These are phyloP conservation scores for Phalacrocorax brasilianus DNA, from an alignment of 2,113 vertebrate genomes.

Conservation along the genomic window DNA sequence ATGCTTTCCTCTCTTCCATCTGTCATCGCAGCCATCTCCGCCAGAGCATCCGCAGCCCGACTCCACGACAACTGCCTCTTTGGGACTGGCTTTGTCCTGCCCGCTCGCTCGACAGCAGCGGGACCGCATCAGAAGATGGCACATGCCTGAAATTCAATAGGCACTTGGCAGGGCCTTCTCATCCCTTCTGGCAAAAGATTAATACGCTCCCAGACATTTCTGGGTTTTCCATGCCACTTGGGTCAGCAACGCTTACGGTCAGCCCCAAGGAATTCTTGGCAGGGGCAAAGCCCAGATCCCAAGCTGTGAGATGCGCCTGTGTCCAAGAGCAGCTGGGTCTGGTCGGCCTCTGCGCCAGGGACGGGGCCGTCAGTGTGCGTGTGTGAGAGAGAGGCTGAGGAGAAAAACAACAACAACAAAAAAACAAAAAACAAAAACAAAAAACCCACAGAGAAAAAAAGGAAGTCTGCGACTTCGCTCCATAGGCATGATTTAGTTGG, in stretches of 20 bases:
- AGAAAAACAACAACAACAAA: not conserved
- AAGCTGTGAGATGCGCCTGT: not conserved
- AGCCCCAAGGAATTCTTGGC: slow-evolving; percentile 37
- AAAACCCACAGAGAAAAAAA: too few relatives aligned
- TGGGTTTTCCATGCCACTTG: not conserved
- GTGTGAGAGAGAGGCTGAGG: not conserved
- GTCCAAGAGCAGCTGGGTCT: slow-evolving; percentile 27
- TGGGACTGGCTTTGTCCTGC: not conserved
- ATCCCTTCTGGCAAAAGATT: not conserved
- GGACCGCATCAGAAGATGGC: not conserved
- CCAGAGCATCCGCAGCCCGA: not conserved
- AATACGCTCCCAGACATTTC: not conserved
- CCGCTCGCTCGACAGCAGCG: not conserved
- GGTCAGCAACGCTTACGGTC: not conserved
- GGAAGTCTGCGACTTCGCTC: not conserved
- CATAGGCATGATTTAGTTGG: not conserved
- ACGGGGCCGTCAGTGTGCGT: not conserved
- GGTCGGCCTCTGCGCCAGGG: not conserved
- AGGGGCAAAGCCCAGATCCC: not conserved
- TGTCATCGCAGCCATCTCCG: not conserved
- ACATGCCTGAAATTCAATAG: not conserved
- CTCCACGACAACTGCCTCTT: not conserved
- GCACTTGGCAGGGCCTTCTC: not conserved
- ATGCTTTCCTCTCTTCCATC: not conserved
- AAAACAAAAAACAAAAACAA: too few relatives aligned